Evolutionary conservation across 2,888 invertebrate species (phyloP), one percentile per base, ranked within the genome.

Genomic region (Lysandra coridon): DNA sequence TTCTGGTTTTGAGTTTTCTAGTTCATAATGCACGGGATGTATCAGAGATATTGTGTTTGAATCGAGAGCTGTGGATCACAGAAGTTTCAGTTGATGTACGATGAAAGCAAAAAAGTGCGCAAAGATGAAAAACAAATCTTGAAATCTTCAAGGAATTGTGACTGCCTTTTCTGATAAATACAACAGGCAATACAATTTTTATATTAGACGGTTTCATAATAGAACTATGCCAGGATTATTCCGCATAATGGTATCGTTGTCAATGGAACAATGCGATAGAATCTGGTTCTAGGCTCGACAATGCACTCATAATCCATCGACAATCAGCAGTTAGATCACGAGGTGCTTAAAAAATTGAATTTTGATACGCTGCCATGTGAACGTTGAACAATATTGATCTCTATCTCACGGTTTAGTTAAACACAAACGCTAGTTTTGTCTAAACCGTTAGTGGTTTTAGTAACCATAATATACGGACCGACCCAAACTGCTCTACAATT

Each of bases 1-100:
- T 81, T 82, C 83, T 81, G 81, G 79, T 84, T 84, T 82, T 81
- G 82, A 83, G 79, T 82, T 81, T 81, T 81, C 79, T 81, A 79
- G 80, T 75, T 75, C 76, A 76, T 76, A 76, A 76, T 49, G 76
- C 76, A 49, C 37, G 73, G 49, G 23, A 73, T 78, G 37, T 79
- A 6, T 73, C 40, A 33, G 49, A 75, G 53, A 76, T 76, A 74
- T 44, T 74, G 73, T 40, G 73, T 64, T 64, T 33, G 69, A 5
- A 69, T 23, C 14, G 23, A 62, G 62, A 33, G 12, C 30, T 69
- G 30, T 69, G 30, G 57, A 17, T 57, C 17, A 57, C 4, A 33
- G 44, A 74, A 40, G 73, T 44, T 44, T 74, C 3, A 33, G 69
- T 14, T 5, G 14, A 14, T 7, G 33, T 69, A 64, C 30, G 64